Percentiles rank a stretch among this genome's conserved stretches.
Evolutionary conservation across 2,113 vertebrate genomes (phyloP).

Genomic region (Paradoxurus hermaphroditus): DNA sequence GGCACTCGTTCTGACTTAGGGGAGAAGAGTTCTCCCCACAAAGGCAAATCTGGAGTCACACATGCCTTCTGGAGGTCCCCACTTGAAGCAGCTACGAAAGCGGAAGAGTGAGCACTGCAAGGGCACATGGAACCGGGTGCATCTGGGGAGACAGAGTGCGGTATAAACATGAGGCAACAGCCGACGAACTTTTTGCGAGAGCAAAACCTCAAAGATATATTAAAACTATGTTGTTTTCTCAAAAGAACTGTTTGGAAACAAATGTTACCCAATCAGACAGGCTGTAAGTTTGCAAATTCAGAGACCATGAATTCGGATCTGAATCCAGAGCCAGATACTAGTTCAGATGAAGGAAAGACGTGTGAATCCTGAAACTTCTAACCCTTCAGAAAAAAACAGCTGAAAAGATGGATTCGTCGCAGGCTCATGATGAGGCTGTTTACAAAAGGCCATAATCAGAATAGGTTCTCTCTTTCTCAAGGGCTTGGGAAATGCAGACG

Average conservation of each 20-base stretch:
- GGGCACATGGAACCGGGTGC: background rate
- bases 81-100: background rate
- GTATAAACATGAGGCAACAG: background rate
- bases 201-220: background rate
- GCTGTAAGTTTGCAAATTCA: background rate
- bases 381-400: background rate
- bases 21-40: background rate
- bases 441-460: background rate
- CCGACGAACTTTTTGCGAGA: background rate
- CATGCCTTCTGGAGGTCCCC: background rate
- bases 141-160: background rate
- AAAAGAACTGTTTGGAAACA: background rate
- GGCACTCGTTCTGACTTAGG: background rate
- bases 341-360: background rate
- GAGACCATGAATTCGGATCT: background rate
- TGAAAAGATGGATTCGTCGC: background rate
- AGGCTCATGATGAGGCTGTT: background rate
- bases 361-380: background rate
- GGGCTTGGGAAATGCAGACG: background rate
- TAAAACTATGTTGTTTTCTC: background rate
- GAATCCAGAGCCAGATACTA: background rate
- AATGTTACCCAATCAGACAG: background rate
- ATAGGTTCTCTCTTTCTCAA: background rate
- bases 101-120: background rate
- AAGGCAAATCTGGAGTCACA: background rate